phyloP scores from a whole-genome alignment of 1,140 invertebrate species.

The Cherax quadricarinatus region DNA sequence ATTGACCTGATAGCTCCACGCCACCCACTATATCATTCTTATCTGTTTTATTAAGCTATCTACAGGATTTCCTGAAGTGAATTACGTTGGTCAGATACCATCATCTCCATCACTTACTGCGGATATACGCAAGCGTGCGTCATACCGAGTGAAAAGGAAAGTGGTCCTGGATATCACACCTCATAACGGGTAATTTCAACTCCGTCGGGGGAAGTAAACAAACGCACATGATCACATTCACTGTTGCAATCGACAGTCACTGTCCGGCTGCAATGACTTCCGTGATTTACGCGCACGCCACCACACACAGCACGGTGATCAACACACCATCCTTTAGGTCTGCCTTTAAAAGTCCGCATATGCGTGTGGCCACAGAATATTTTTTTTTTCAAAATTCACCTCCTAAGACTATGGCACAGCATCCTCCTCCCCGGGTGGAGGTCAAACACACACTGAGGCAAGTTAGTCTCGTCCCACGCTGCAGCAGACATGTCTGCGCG shows the following conservation, averaged over 20 bases:
- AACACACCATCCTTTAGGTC: neutral
- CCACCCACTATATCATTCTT: neutral
- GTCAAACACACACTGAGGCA: constrained; percentile 39
- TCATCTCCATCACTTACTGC: too few species aligned
- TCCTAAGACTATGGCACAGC: neutral
- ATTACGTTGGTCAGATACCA: too few species aligned
- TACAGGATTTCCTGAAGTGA: too few species aligned
- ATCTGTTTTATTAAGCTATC: neutral
- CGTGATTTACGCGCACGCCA: neutral
- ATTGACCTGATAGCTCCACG: neutral
- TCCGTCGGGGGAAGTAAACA: constrained; percentile 39
- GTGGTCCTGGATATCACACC: neutral
- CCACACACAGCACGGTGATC: neutral
- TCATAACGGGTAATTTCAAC: constrained; percentile 41
- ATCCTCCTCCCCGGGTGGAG: neutral
- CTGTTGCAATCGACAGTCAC: constrained; percentile 47
- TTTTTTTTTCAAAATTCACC: neutral
- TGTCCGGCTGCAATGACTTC: constrained; percentile 32
- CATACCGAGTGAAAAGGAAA: too few species aligned
- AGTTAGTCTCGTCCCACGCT: neutral
- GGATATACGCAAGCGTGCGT: too few species aligned
- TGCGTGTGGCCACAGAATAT: neutral
- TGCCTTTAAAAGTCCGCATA: constrained; percentile 14
- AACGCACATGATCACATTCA: constrained; percentile 53
- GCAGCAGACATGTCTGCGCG: neutral